Evolutionary conservation across 1,140 invertebrate species (phyloP), one percentile per base, ranked within the genome.

Genomic region (Cyclina sinensis): DNA sequence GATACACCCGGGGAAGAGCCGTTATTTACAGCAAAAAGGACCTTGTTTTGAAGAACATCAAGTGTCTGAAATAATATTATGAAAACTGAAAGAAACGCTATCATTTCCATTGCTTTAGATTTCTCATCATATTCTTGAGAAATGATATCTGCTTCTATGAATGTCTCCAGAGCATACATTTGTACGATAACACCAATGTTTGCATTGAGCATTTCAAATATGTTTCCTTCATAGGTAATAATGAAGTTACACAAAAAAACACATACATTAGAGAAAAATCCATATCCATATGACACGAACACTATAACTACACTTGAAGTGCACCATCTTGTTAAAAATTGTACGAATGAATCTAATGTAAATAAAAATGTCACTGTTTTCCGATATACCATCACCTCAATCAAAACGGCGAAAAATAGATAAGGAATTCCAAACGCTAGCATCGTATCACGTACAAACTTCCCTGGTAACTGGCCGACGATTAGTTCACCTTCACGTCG

Each of bases 171-270:
- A 1, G 65, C 65, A 39, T 4, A 35, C 1, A 70, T 14, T n/a
- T 70, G 65, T 35, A 37, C 65, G 16, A 70, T 37, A 37, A 30
- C 65, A 70, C 65, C 65, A 37, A 70, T 70, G 16, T 70, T 70
- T 18, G 65, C 65, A 70, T 70, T 16, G 32, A 70, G 37, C 1
- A 32, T 32, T 27, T 35, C 65, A 2, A 37, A 18, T 35, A 70
- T 21, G 65, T 37, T 35, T 21, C 35, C 27, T 70, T 70, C 65
- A 5, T 30, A 37, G 3, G 65, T 70, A 1, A 70, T 11, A 27
- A 70, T 37, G 9, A 35, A 37, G 32, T 70, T 3, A 37, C 35
- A 1, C 4, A 70, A 14, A 4, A 21, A 30, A 70, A 70, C 65
- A 16, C 32, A 37, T 3, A 70, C 1, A 16, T 70, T 70, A 37